These are phyloP conservation scores for Cataglyphis hispanica DNA, from an alignment of 1,140 invertebrate species.

Conservation along the genomic window DNA sequence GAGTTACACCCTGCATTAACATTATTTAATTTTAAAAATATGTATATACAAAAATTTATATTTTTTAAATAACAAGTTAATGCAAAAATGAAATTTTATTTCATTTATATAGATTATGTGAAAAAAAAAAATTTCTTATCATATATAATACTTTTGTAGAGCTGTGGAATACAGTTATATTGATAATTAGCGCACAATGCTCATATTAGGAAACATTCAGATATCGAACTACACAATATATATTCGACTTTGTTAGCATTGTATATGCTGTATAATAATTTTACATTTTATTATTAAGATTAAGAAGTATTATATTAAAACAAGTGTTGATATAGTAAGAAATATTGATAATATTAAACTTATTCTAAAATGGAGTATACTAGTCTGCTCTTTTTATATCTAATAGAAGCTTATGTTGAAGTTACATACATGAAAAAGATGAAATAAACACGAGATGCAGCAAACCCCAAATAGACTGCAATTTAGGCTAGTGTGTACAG, in stretches of 20 bases:
- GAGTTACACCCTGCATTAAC: neutral
- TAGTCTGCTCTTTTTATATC: conserved; percentile 70
- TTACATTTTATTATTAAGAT: neutral
- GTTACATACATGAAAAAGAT: neutral
- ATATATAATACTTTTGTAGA: conserved; percentile 35
- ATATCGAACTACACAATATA: conserved; percentile 15
- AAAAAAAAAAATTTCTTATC: neutral
- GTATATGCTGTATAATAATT: conserved; percentile 45
- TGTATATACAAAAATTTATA: conserved; percentile 30
- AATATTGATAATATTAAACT: conserved; percentile 45
- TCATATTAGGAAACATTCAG: conserved; percentile 43
- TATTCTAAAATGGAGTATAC: conserved; percentile 62
- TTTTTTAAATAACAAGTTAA: conserved; percentile 24
- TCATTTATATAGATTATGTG: conserved; percentile 17
- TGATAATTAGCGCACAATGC: conserved; percentile 62
- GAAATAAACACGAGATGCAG: neutral
- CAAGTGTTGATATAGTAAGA: conserved; percentile 43
- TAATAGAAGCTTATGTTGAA: conserved; percentile 48
- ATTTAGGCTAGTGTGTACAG: conserved; percentile 37
- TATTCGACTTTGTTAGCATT: conserved; percentile 43
- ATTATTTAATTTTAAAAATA: conserved; percentile 17
- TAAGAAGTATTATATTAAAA: conserved; percentile 44
- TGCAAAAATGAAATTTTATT: neutral
- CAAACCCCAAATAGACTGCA: conserved; percentile 6
- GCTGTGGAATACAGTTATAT: neutral